Percentiles rank a stretch among this genome's conserved stretches.
Conservation (phyloP, 2,797 vertebrate species). For the Chloroceryle inda region DNA sequence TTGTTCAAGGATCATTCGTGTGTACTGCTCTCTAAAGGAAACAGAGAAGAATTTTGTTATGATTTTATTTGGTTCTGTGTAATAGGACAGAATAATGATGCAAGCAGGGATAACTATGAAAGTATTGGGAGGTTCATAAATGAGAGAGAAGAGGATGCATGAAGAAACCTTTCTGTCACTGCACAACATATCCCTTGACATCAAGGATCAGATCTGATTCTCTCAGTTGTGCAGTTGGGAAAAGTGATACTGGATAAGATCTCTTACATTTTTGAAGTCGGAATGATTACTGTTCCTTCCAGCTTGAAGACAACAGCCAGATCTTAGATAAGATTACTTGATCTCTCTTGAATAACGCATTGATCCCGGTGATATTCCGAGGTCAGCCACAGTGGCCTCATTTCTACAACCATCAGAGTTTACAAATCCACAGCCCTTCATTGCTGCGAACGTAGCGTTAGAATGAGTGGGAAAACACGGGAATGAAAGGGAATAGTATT, state of each 20-base stretch:
- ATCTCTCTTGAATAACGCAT: neutral
- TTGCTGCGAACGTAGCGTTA: accelerated
- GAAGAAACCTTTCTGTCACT: neutral
- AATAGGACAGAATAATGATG: neutral
- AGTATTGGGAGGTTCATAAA: neutral
- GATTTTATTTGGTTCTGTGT: neutral
- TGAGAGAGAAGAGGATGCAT: neutral
- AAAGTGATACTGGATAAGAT: neutral
- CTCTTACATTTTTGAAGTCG: neutral
- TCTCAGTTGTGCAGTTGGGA: neutral
- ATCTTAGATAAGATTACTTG: neutral
- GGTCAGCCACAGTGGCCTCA: neutral
- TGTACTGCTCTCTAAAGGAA: constrained; percentile 91
- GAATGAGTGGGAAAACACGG: neutral
- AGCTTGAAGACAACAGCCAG: neutral
- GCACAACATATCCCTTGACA: neutral
- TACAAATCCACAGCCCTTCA: neutral
- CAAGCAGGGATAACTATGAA: neutral
- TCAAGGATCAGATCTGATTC: neutral
- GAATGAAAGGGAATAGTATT: neutral
- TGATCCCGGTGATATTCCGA: neutral
- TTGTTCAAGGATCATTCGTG: constrained; percentile 93
- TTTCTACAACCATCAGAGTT: neutral
- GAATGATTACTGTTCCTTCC: neutral
- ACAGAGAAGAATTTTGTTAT: neutral